A percentile compares a stretch with the other conserved stretches of the same genome.
Conservation (phyloP, 2,888 invertebrate genomes). For the Portevinia maculata region DNA sequence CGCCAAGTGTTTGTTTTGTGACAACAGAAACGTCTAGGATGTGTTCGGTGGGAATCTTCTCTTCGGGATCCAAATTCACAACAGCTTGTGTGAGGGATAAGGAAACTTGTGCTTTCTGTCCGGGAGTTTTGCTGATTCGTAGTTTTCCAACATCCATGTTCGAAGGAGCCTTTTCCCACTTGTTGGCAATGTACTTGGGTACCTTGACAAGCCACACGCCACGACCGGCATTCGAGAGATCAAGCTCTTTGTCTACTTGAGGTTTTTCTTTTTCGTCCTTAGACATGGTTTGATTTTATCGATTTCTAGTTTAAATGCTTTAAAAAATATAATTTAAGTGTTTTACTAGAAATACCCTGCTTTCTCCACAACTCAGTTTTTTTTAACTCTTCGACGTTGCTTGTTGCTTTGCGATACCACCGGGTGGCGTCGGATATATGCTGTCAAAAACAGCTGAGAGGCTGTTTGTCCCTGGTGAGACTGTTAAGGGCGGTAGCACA, state of each 20-base stretch:
- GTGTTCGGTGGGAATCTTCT: constrained; percentile 96
- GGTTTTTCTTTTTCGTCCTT: constrained; percentile 81
- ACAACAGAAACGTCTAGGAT: constrained; percentile 95
- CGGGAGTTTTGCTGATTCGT: constrained; percentile 91
- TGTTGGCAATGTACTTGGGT: constrained; percentile 97
- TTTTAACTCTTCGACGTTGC: constrained; percentile 1
- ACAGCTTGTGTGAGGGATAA: constrained; percentile 92
- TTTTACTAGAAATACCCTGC: neutral
- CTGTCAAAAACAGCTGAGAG: constrained; percentile 50
- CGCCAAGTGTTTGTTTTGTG: constrained; percentile 94
- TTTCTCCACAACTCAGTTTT: constrained; percentile 6
- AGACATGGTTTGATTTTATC: constrained; percentile 77
- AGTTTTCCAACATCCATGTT: constrained; percentile 97
- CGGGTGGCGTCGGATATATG: constrained; percentile 23
- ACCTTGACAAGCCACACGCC: constrained; percentile 99
- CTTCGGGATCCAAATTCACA: constrained; percentile 89
- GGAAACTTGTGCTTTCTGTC: constrained; percentile 94
- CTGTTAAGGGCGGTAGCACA: neutral
- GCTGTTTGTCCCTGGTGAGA: constrained; percentile 6
- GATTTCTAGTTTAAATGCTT: constrained; percentile 3
- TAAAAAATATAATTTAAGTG: neutral
- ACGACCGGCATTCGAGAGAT: constrained; percentile 93
- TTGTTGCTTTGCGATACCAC: constrained; percentile 53
- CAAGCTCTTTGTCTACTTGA: constrained; percentile 91
- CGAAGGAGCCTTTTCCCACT: constrained; percentile 96